These are phyloP conservation scores for Paracyprichromis sp. DNA, from an alignment of 2,113 vertebrate genomes.

Conservation along the genomic window DNA sequence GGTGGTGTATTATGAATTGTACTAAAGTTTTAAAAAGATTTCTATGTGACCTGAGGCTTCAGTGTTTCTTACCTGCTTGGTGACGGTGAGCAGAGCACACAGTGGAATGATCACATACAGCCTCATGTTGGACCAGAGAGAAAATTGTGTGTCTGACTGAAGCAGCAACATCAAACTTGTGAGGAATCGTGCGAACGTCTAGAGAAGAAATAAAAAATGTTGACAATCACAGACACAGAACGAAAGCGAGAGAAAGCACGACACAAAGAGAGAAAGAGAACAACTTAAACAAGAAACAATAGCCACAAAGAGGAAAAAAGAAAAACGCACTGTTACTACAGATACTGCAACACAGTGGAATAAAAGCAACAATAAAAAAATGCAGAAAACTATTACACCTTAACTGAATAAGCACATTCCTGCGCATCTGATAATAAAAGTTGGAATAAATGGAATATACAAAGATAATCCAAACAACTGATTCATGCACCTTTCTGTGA, in stretches of 20 bases:
- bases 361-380: not conserved
- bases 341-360: not conserved
- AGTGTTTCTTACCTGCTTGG: slow-evolving; percentile 46
- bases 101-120: not conserved
- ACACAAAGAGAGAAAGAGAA: not conserved
- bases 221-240: not conserved
- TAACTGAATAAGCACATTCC: not conserved
- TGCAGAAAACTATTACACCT: not conserved
- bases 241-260: not conserved
- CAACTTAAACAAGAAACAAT: not conserved
- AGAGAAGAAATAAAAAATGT: not conserved
- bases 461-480: not conserved
- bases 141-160: not conserved
- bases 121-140: slow-evolving; percentile 9
- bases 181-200: not conserved
- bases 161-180: not conserved
- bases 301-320: fast-evolving
- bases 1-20: too few species aligned
- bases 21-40: not conserved
- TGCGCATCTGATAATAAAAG: fast-evolving
- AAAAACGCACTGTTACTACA: not conserved
- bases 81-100: not conserved
- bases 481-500: not conserved
- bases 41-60: not conserved
- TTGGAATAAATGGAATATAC: fast-evolving